These are phyloP conservation scores for Metallyticus violacea DNA, from an alignment of 2,888 invertebrate species.

Conservation along the genomic window DNA sequence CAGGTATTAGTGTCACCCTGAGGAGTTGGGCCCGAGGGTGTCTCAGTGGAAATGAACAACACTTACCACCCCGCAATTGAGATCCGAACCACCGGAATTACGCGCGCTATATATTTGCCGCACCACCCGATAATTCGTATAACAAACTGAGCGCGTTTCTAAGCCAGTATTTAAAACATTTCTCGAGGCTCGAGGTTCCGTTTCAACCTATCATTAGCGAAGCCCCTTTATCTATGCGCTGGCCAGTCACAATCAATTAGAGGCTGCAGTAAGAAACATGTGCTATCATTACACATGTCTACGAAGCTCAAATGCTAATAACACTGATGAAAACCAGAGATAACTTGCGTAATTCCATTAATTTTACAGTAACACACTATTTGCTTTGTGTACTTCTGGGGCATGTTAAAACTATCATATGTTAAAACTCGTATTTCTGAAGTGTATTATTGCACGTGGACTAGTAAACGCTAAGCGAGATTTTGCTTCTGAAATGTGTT, in stretches of 20 bases:
- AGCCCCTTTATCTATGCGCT: not conserved
- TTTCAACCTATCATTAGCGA: not conserved
- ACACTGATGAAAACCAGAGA: not conserved
- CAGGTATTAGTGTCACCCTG: slow-evolving; percentile 4
- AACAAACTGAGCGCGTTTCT: not conserved
- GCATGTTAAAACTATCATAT: no score
- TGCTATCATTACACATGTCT: not conserved
- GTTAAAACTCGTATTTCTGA: no score
- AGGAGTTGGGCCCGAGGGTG: not conserved
- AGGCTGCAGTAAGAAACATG: not conserved
- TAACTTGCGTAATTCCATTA: not conserved
- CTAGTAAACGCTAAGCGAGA: no score
- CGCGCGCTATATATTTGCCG: not conserved
- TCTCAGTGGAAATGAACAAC: not conserved
- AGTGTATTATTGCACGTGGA: no score
- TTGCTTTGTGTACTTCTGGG: no score
- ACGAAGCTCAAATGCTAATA: not conserved
- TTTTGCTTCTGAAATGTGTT: no score
- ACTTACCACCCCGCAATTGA: no score
- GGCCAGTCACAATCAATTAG: not conserved
- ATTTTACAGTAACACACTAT: not conserved
- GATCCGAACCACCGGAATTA: not conserved
- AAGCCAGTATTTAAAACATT: not conserved
- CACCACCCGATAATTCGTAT: not conserved
- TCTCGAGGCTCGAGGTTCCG: not conserved